Conservation (phyloP, 2,113 vertebrate species). For the Eurypyga helias region DNA sequence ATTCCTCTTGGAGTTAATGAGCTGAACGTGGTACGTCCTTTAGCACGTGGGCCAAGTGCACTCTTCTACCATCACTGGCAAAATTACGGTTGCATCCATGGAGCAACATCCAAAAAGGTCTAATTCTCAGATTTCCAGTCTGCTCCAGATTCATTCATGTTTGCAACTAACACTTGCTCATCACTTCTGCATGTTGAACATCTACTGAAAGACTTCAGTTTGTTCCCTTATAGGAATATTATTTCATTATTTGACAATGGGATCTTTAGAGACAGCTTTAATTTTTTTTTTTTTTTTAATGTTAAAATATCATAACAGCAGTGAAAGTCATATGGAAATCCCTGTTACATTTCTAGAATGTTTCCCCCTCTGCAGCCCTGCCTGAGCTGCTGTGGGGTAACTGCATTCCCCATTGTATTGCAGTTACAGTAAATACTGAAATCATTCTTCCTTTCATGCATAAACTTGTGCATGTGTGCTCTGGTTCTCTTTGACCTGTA, state of each 20-base stretch:
- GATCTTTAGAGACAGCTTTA: background rate
- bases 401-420: background rate
- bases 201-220: background rate
- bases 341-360: background rate
- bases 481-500: background rate
- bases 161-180: background rate
- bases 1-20: background rate
- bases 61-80: background rate
- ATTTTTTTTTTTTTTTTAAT: background rate
- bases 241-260: background rate
- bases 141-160: background rate
- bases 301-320: background rate
- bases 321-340: background rate
- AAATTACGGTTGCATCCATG: background rate
- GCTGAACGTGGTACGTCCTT: background rate
- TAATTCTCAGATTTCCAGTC: background rate
- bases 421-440: background rate
- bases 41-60: background rate
- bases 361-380: background rate
- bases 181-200: background rate
- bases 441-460: background rate
- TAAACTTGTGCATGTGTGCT: background rate
- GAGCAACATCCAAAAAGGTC: background rate
- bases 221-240: background rate
- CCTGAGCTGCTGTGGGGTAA: background rate